Base-by-base conservation (phyloP, 2,888 invertebrate genomes). In the Dolichopus griseipennis region DNA sequence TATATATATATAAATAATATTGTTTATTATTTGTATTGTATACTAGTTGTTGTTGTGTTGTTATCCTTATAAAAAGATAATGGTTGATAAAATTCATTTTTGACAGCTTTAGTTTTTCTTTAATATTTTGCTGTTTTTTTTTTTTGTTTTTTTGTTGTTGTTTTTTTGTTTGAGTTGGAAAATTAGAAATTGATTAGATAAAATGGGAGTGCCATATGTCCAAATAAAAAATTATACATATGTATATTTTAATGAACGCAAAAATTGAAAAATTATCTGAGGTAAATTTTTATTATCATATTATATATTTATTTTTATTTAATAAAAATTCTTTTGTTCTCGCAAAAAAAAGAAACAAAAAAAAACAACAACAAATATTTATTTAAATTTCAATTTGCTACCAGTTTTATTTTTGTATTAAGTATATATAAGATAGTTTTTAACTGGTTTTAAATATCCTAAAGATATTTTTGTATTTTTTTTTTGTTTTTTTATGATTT, bases 161-260 rank as follows among this genome's bases (percentile, higher is more conserved):
- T 27, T 27, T 27, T 27, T 27, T n/a, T 27, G 2, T 27, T 27
- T 27, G 1, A 15, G 9, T 52, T 18, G n/a, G 52, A 52, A 52
- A 52, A 52, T 52, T 52, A 52, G 52, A 52, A 52, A 52, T 52
- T 52, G 52, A 52, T 52, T 52, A 52, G 52, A 52, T 52, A 52
- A 52, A 52, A 52, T 52, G 52, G 52, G 52, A 18, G 52, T 52
- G 52, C 52, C 52, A 52, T 52, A 52, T 52, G 52, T 52, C 52
- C 15, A 52, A 52, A 52, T 52, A 52, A 52, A n/a, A 52, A 18
- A 52, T 52, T 18, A 12, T n/a, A n/a, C n/a, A n/a, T n/a, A n/a
- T n/a, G n/a, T n/a, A n/a, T n/a, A n/a, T 52, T 52, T 52, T 37
- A 7, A 37, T 37, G 37, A 12, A 37, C 37, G 12, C 1, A 37